Evolutionary conservation across 2,888 invertebrate species (phyloP), one percentile per base, ranked within the genome.

Genomic region (Chrysolina americana): DNA sequence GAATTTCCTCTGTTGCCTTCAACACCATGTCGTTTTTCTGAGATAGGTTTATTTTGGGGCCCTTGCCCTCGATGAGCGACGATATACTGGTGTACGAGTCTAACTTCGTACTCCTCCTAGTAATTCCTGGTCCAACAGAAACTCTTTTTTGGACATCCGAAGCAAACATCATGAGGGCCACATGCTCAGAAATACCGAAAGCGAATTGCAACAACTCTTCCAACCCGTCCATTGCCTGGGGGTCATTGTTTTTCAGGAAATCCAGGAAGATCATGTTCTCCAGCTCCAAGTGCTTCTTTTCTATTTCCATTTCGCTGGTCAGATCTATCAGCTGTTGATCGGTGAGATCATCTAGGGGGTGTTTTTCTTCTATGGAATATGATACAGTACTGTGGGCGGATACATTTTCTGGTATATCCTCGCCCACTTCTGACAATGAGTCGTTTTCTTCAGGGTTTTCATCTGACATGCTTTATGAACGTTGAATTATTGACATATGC

Each of bases 11-110:
- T 62, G 81, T 82, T 3, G 82, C 81, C 65, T 78, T 76, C 69
- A 81, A 56, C 0, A 82, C 72, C 83, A 85, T 80, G 28, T 85
- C 84, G n/a, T 79, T 82, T 74, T 83, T 84, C 15, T 80, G 79
- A 15, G 79, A 71, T 41, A 82, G 44, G 59, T 81, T 83, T 11
- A 83, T 76, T 65, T 81, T 83, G 2, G 81, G 81, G 10, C 82
- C 83, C 73, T 65, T 68, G 17, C 73, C 72, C 41, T 74, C 74
- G 11, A 75, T 48, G 21, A 76, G 19, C 5, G 70, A 72, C 1
- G 64, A n/a, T 13, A 74, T 62, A 23, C 70, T 78, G 8, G 66
- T 63, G n/a, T 65, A 23, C 1, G 70, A 74, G 13, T 62, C 69
- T 11, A 68, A 17, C 11, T 41, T 53, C 0, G 56, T 50, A 10